These are phyloP conservation scores for Oenanthe melanoleuca DNA, from an alignment of 2,113 vertebrate genomes.

Conservation along the genomic window DNA sequence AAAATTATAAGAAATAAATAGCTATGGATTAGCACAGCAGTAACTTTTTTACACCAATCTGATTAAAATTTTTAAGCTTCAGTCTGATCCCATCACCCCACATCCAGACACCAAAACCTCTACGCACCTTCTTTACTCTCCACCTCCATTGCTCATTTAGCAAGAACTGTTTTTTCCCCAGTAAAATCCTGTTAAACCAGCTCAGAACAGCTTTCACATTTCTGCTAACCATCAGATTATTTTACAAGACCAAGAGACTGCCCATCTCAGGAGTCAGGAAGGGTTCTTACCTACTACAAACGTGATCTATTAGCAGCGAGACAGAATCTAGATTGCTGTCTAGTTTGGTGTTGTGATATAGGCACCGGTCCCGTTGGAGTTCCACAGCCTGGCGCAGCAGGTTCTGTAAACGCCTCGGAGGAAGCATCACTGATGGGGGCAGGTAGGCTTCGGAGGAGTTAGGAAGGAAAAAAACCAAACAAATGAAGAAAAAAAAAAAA, in stretches of 20 bases:
- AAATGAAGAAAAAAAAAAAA: not conserved
- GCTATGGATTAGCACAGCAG: not conserved
- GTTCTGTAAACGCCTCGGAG: slow-evolving; percentile 92
- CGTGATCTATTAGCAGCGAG: slow-evolving; percentile 93
- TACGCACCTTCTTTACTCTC: not conserved
- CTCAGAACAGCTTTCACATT: not conserved
- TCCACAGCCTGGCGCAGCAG: slow-evolving; percentile 94
- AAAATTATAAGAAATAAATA: not conserved
- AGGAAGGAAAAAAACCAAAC: not conserved
- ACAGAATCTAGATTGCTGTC: slow-evolving; percentile 91
- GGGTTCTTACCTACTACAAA: slow-evolving; percentile 90
- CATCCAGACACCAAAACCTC: not conserved
- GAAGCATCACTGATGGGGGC: slow-evolving; percentile 97
- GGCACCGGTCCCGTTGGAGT: slow-evolving; percentile 93
- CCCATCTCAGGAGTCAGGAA: not conserved
- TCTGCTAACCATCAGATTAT: not conserved
- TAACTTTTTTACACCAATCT: not conserved
- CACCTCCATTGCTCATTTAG: not conserved
- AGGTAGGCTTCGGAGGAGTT: slow-evolving; percentile 83
- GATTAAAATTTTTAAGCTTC: not conserved
- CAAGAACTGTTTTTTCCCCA: accelerated
- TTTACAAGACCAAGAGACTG: not conserved
- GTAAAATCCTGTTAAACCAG: not conserved
- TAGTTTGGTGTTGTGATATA: slow-evolving; percentile 96
- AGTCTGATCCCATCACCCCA: not conserved